Conservation (phyloP, 30 jellyfish, hydroid and myxozoan species). For the Nemopilema nomurai region DNA sequence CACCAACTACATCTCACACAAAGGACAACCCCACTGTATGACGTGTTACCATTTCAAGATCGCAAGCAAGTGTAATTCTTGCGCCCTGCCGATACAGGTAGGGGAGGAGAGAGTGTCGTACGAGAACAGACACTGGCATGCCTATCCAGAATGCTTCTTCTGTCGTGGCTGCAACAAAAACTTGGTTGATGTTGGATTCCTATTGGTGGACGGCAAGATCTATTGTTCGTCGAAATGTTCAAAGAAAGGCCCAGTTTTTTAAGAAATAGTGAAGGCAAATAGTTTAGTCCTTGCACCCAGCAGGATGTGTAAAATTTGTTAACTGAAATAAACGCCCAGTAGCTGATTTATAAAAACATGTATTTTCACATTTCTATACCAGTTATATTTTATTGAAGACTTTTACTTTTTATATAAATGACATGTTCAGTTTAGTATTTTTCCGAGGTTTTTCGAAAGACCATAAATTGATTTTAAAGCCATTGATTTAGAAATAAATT, state of each 20-base stretch:
- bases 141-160: constrained; percentile 68
- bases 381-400: background rate
- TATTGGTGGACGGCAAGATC: constrained; percentile 32
- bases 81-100: constrained; percentile 71
- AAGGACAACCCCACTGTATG: constrained; percentile 75
- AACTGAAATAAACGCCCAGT: background rate
- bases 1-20: constrained; percentile 53
- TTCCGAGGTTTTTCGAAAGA: background rate
- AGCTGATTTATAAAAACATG: background rate
- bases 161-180: constrained; percentile 75
- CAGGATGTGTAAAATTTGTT: no score
- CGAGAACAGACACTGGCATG: constrained; percentile 77
- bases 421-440: no score
- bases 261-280: background rate
- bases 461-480: background rate
- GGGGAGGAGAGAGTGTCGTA: constrained; percentile 67
- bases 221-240: constrained; percentile 61
- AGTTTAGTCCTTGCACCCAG: no score
- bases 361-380: background rate
- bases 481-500: background rate
- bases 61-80: constrained; percentile 70
- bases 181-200: constrained; percentile 62
- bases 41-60: constrained; percentile 71
- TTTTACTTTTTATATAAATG: no score
- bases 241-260: background rate